Percentiles rank a stretch among this genome's conserved stretches.
phyloP scores from a whole-genome alignment of 2,113 vertebrate genomes.

The Psettodes erumei region DNA sequence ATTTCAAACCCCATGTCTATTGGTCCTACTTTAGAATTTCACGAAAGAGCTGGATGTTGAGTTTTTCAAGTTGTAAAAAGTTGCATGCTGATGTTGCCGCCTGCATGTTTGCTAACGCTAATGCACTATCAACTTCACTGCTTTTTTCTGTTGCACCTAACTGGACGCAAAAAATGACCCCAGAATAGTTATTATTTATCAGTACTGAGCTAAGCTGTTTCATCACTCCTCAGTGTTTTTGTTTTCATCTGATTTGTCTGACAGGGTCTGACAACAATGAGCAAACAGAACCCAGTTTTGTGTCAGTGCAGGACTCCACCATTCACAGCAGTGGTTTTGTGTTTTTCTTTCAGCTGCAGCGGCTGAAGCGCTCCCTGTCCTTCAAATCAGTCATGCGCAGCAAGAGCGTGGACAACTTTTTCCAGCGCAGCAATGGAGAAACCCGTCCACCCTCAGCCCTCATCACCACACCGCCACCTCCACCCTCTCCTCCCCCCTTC shows the following conservation, averaged over 20 bases:
- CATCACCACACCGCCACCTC: constrained; percentile 80
- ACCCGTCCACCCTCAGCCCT: constrained; percentile 79
- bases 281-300: too few relatives aligned
- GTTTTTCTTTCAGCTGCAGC: constrained; percentile 84
- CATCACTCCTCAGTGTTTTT: too few relatives aligned
- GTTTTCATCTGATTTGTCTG: not conserved
- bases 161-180: not conserved
- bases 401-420: constrained; percentile 92
- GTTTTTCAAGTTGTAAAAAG: not conserved
- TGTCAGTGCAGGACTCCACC: not conserved
- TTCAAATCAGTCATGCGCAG: constrained; percentile 92
- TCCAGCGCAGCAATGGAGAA: constrained; percentile 86
- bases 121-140: not conserved
- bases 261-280: not conserved
- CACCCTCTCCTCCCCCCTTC: constrained; percentile 75
- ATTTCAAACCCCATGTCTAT: constrained; percentile 1
- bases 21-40: not conserved
- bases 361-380: constrained; percentile 90
- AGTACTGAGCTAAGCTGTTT: not conserved
- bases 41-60: not conserved
- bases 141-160: not conserved
- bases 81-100: not conserved
- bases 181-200: not conserved
- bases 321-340: not conserved
- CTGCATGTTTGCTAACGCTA: not conserved